These are phyloP conservation scores for Acanthiza pusilla DNA, from an alignment of 2,797 vertebrate genomes.

Conservation along the genomic window DNA sequence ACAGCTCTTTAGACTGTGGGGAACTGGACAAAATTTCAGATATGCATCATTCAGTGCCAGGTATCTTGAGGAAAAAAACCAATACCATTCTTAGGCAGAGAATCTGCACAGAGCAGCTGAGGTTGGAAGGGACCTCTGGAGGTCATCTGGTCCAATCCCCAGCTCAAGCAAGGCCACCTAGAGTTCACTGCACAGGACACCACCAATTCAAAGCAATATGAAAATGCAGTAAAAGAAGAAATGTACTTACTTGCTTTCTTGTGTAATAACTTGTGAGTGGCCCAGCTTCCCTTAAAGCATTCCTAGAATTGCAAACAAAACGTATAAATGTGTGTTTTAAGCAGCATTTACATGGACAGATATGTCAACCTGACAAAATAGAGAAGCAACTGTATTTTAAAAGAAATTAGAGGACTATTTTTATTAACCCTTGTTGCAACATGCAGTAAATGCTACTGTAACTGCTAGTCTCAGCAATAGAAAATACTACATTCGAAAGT, in stretches of 20 bases:
- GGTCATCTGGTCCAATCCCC: neutral
- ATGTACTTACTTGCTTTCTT: conserved; percentile 97
- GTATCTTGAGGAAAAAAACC: neutral
- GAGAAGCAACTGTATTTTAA: neutral
- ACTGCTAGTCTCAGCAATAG: neutral
- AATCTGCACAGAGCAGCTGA: neutral
- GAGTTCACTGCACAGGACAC: neutral
- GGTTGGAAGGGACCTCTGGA: neutral
- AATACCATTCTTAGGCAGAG: neutral
- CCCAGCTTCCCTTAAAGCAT: conserved; percentile 99
- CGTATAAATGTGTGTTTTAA: neutral
- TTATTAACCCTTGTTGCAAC: neutral
- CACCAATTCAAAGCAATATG: neutral
- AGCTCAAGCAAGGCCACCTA: neutral
- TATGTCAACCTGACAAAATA: neutral
- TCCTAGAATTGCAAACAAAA: conserved; percentile 80
- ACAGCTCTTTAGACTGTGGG: neutral
- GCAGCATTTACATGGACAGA: neutral
- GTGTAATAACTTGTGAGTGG: conserved; percentile 93
- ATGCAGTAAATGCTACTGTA: neutral
- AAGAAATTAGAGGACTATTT: neutral
- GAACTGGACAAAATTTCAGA: neutral
- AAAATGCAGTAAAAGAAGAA: neutral
- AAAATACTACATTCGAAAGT: neutral
- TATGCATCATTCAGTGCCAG: neutral